Base-by-base conservation (phyloP, 1,140 invertebrate species). In the Neelides sp. region DNA sequence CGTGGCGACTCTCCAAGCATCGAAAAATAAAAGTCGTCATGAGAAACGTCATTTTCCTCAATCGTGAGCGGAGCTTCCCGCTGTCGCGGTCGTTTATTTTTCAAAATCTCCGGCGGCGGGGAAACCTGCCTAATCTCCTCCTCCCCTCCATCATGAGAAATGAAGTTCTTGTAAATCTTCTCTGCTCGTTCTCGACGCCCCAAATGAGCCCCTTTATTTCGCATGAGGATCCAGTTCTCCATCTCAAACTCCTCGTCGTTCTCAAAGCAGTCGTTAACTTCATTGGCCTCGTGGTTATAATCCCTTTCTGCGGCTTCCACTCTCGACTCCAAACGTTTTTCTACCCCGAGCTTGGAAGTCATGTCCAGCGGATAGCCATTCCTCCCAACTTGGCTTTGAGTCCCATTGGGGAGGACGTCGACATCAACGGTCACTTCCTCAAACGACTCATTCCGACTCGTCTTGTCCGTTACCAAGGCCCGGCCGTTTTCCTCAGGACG, bases 51-150 rank as follows among this genome's bases (percentile, higher is more conserved):
- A 34, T 36, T 34, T 24, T 54, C 52, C 26, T 40, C 42, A 24
- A 45, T 28, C 10, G 37, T 42, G 26, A n/a, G n/a, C n/a, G 35
- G 46, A 50, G 26, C 35, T 27, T 40, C n/a, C 34, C 20, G 41
- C 10, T 36, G 7, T 15, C 42, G 28, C 17, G 34, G 19, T n/a
- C n/a, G 15, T 34, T 27, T 41, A 3, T 36, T 34, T n/a, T 46
- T 10, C 41, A 34, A 36, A 23, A 34, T 50, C 36, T 20, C 2
- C 41, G 26, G 22, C 56, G 77, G 78, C 39, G 76, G 64, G 37
- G 20, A 23, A 15, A n/a, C 15, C 22, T 17, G 4, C 4, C n/a
- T 40, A 43, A 34, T 7, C 17, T 41, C 52, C 2, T 55, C 57
- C 28, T 59, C 53, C n/a, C 55, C 53, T 13, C 22, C 22, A 37